These are phyloP conservation scores for Adelosebastes latens DNA, from an alignment of 2,797 vertebrate genomes.

Conservation along the genomic window DNA sequence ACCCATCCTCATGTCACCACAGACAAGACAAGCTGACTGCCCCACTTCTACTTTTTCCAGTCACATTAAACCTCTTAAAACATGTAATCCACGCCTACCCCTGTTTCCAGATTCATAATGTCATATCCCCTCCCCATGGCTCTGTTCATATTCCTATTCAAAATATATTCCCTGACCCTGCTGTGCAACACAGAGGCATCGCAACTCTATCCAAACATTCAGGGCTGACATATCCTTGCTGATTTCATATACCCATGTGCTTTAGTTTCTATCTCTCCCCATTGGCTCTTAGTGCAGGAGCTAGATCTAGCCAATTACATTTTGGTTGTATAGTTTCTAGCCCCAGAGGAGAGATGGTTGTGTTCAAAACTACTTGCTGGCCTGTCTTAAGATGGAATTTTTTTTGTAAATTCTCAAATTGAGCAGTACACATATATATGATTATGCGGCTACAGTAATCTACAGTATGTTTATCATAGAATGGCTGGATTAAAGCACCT, in stretches of 20 bases:
- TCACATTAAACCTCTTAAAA: conserved; percentile 58
- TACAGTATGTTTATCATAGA: not conserved
- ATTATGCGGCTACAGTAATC: not conserved
- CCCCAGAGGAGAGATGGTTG: not conserved
- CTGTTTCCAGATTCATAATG: conserved; percentile 39
- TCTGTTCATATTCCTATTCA: conserved; percentile 43
- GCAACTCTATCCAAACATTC: conserved; percentile 20
- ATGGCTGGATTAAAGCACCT: conserved; percentile 78
- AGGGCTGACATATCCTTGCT: not conserved
- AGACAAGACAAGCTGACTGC: conserved; percentile 33
- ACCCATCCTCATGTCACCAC: conserved; percentile 22
- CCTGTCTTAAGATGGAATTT: not conserved
- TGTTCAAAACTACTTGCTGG: not conserved
- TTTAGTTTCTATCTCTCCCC: not conserved
- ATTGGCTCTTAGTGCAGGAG: not conserved
- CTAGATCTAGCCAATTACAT: not conserved
- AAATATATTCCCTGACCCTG: conserved; percentile 31
- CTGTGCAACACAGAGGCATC: conserved; percentile 24
- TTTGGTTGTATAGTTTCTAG: not conserved
- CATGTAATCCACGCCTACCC: conserved; percentile 47
- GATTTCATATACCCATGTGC: conserved; percentile 1
- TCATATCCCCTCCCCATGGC: conserved; percentile 27
- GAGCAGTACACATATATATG: not conserved
- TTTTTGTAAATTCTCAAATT: not conserved
- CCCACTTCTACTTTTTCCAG: conserved; percentile 41